Percentiles rank a stretch among this genome's conserved stretches.
These are phyloP conservation scores for Ceyx margarethae DNA, from an alignment of 2,113 vertebrate species.

Conservation along the genomic window DNA sequence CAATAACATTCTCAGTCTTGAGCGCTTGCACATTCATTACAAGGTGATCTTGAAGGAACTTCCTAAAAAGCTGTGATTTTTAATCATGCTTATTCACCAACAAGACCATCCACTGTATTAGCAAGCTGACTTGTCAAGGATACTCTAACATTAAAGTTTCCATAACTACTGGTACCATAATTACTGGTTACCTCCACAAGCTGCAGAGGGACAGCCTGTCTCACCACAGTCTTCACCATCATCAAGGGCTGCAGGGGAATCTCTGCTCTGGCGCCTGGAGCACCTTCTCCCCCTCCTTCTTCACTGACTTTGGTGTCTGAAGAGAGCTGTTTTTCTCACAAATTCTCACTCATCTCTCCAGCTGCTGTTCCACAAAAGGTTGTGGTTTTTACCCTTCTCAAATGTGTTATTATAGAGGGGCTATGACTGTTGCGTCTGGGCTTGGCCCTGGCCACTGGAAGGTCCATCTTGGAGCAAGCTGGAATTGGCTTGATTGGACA, in stretches of 20 bases:
- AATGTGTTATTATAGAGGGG: not conserved
- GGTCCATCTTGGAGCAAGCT: not conserved
- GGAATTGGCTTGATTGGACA: not conserved
- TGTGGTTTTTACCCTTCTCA: not conserved
- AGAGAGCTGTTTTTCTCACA: not conserved
- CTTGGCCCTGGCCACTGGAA: not conserved
- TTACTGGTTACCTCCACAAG: not conserved
- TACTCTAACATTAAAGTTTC: not conserved
- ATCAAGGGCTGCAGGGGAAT: not conserved
- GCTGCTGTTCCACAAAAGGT: not conserved
- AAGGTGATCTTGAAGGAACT: not conserved
- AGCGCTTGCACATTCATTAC: not conserved
- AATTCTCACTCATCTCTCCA: not conserved
- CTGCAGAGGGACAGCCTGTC: not conserved
- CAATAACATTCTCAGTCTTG: not conserved
- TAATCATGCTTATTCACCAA: not conserved
- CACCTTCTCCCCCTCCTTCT: not conserved
- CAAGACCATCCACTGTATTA: not conserved
- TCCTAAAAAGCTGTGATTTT: not conserved
- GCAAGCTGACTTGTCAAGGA: not conserved
- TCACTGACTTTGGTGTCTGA: not conserved
- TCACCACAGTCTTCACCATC: not conserved
- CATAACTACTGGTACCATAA: not conserved
- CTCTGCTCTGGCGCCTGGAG: rapidly evolving
- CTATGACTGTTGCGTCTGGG: rapidly evolving